Evolutionary conservation across 1,140 invertebrate genomes (phyloP).

Genomic region (Magallana ariakensis): DNA sequence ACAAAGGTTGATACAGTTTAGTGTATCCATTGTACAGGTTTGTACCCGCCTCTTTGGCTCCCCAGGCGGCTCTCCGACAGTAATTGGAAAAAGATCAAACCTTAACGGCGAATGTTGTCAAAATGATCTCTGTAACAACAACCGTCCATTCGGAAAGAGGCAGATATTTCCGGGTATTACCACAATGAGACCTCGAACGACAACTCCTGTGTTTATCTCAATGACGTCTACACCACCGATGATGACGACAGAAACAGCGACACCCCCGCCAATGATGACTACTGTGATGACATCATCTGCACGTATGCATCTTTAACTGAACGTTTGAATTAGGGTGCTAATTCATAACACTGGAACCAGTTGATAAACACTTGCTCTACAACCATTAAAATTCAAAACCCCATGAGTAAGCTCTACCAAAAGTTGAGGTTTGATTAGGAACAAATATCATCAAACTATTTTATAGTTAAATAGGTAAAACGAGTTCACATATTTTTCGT

Average conservation of each 20-base stretch:
- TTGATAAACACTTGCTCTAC: too few relatives aligned
- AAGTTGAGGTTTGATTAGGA: too few relatives aligned
- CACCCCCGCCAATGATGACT: background rate
- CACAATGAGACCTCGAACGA: background rate
- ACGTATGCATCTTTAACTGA: too few relatives aligned
- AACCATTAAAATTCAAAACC: too few relatives aligned
- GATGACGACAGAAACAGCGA: background rate
- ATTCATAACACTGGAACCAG: too few relatives aligned
- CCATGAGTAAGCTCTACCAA: too few relatives aligned
- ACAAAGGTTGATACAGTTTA: too few relatives aligned
- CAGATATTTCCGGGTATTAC: background rate
- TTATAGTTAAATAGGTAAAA: too few relatives aligned
- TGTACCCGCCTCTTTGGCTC: background rate
- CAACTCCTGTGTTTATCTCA: background rate
- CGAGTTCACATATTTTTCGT: too few relatives aligned
- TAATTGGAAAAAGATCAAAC: background rate
- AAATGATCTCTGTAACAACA: background rate
- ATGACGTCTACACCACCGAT: background rate
- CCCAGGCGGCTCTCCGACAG: background rate
- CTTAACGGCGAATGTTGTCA: constrained; percentile 21
- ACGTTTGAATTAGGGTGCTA: too few relatives aligned
- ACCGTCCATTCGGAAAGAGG: background rate
- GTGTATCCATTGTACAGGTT: background rate
- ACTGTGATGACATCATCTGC: too few relatives aligned
- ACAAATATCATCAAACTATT: too few relatives aligned